Conservation (phyloP, 2,113 vertebrate species). For the Macrotis lagotis region DNA sequence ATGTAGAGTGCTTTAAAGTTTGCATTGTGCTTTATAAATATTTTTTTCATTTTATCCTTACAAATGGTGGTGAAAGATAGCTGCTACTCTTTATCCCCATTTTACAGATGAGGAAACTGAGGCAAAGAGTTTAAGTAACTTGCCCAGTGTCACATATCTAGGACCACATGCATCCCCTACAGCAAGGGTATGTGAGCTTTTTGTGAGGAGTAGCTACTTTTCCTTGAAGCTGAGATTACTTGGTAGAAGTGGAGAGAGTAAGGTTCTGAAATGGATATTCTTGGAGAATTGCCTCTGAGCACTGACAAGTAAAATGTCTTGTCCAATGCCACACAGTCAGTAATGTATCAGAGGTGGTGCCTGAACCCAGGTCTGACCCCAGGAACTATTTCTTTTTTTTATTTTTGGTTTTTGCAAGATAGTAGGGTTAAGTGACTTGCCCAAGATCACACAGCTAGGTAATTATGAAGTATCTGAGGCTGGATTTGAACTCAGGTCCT, state of each 20-base stretch:
- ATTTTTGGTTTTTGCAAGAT: too few relatives aligned
- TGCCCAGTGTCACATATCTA: neutral
- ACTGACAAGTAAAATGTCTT: neutral
- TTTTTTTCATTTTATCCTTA: neutral
- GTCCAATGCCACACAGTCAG: neutral
- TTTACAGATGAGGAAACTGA: neutral
- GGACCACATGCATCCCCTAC: neutral
- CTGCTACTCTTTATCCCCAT: neutral
- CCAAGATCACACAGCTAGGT: too few relatives aligned
- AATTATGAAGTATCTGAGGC: too few relatives aligned
- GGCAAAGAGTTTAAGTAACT: neutral
- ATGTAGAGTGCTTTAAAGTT: neutral
- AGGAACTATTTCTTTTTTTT: too few relatives aligned
- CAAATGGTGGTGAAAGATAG: neutral
- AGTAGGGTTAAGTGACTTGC: too few relatives aligned
- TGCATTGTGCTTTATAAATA: neutral
- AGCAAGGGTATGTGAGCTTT: neutral
- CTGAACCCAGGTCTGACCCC: neutral
- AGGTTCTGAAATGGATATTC: neutral
- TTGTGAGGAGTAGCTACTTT: constrained; percentile 23
- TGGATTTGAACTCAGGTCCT: too few relatives aligned
- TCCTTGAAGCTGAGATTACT: neutral
- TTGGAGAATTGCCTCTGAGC: neutral
- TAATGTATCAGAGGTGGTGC: neutral
- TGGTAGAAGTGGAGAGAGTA: neutral